A percentile compares a stretch with the other conserved stretches of the same genome.
These are phyloP conservation scores for Prochilodus magdalenae DNA, from an alignment of 2,113 vertebrate species.

Conservation along the genomic window DNA sequence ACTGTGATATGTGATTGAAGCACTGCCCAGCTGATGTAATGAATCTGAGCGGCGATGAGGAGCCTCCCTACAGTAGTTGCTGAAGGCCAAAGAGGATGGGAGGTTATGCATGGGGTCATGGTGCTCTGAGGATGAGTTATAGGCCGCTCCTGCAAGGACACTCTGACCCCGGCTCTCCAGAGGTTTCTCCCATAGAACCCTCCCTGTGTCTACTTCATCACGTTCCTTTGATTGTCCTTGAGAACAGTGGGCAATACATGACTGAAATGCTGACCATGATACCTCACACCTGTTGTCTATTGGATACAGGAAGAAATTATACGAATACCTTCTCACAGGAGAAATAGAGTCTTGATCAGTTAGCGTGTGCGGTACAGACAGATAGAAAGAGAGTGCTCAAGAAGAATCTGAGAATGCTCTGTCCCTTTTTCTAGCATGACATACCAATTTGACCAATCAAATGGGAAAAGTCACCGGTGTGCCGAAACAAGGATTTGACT, in stretches of 20 bases:
- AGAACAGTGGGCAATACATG: slow-evolving; percentile 8
- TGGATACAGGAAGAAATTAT: background rate
- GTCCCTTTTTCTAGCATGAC: too few species aligned
- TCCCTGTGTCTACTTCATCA: slow-evolving; percentile 40
- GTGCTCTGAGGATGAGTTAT: slow-evolving; percentile 61
- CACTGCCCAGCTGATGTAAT: slow-evolving; percentile 39
- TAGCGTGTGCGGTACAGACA: too few species aligned
- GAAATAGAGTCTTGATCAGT: background rate
- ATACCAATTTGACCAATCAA: too few species aligned
- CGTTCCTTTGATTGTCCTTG: slow-evolving; percentile 35
- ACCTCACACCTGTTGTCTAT: slow-evolving; percentile 1
- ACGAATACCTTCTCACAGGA: background rate
- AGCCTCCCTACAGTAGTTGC: slow-evolving; percentile 41
- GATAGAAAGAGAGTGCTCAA: too few species aligned
- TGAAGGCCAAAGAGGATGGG: slow-evolving; percentile 42
- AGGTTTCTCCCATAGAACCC: slow-evolving; percentile 24
- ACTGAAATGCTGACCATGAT: background rate
- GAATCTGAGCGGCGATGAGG: slow-evolving; percentile 21
- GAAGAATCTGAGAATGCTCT: too few species aligned
- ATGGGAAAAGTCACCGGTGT: too few species aligned
- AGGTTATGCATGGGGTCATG: slow-evolving; percentile 60
- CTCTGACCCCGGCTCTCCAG: slow-evolving; percentile 32
- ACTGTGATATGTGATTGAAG: slow-evolving; percentile 9
- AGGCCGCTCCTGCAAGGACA: slow-evolving; percentile 28
- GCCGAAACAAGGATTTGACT: too few species aligned